Evolutionary conservation across 2,113 vertebrate genomes (phyloP), one percentile per base, ranked within the genome.

Genomic region (Vicugna pacos): DNA sequence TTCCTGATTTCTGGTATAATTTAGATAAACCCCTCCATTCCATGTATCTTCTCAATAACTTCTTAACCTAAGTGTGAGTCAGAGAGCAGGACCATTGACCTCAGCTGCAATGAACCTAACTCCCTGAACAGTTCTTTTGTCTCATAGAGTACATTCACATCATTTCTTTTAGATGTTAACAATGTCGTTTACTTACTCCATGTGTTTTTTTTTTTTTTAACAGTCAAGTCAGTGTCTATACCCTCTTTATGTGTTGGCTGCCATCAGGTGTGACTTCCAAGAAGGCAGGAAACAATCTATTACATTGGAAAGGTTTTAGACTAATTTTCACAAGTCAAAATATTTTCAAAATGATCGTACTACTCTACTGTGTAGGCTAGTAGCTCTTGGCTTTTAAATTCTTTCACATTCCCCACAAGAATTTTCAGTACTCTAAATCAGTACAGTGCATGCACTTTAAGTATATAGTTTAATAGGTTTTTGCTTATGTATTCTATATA

Each of bases 351-450:
- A 84, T 77, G 70, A 70, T 64, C 3, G 1, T 62, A 7, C 42
- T 42, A 67, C 72, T 93, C 6, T 32, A 50, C 6, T 75, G 50
- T 10, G 8, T 75, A 56, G n/a, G 30, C 79, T 89, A 89, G 22
- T 30, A 67, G 20, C 17, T 90, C 38, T 60, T 96, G 58, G 26
- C 28, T 84, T 94, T 95, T 60, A 85, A 38, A 93, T 95, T 52
- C 42, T 58, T 89, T 89, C 38, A 28, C 7, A 67, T 92, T 83
- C 19, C 3, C 17, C 38, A 73, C 5, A 72, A 84, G 38, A 92
- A 89, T 72, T 72, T 65, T 50, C 54, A 77, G 62, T 77, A 10
- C 15, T 9, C 19, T 77, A 67, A 84, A 20, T 69, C 2, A 72
- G 5, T 16, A 64, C 16, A 69, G 32, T 54, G 2, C 5, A 79